Evolutionary conservation across 2,888 invertebrate genomes (phyloP), one percentile per base, ranked within the genome.

Genomic region (Diogma glabrata): DNA sequence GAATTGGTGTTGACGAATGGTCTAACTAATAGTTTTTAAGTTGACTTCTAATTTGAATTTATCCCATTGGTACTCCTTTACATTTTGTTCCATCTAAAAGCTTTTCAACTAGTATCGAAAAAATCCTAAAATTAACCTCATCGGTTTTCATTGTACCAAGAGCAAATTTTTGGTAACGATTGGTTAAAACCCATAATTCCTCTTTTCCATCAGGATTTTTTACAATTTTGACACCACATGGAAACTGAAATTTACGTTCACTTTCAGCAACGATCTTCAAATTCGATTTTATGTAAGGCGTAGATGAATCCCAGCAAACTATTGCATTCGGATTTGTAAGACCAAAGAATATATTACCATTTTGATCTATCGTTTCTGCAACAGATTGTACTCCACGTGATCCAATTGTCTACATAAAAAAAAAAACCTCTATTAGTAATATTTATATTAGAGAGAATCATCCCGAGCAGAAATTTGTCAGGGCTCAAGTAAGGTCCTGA

Each of bases 221-320:
- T 12, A 81, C 73, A 2, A 85, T 71, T 69, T 87, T 87, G 3
- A 87, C 59, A 1, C 87, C 87, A 60, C 82, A 82, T 1, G 78
- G 73, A 60, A 87, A 88, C 61, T 87, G 87, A 50, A 87, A 64
- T 0, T 78, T 78, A 50, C 75, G 69, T 24, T 66, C 66, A 61
- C 86, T 75, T 14, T 75, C 61, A 2, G 78, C 78, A 6, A 79
- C 60, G 4, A 78, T 61, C 52, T 75, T 71, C 23, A 79, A 74
- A 63, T 77, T 78, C 48, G 72, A 70, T 1, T 55, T 60, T 0
- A 74, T 73, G 59, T 78, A 87, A 12, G 79, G 74, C 0, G 77
- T 76, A 0, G 69, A 74, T 2, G 79, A 78, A 62, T 87, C 83
- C 84, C 87, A 87, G 58, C 84, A 87, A 60, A 75, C 77, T 22